These are phyloP conservation scores for Helogale parvula DNA, from an alignment of 2,113 vertebrate species.

Conservation along the genomic window DNA sequence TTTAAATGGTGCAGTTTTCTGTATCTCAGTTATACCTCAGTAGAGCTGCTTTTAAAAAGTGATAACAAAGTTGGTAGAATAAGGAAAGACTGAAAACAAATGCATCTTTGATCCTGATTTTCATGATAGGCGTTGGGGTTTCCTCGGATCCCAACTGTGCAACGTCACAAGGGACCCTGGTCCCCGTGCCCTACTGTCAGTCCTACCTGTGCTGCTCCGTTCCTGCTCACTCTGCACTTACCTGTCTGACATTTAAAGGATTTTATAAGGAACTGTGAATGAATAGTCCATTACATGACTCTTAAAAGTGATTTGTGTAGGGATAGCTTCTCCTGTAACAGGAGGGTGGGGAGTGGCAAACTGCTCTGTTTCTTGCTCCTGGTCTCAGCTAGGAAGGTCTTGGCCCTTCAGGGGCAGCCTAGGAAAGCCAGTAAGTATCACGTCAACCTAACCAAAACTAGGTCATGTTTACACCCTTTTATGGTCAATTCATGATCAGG, in stretches of 20 bases:
- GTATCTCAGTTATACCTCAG: neutral
- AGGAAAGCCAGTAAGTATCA: neutral
- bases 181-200: neutral
- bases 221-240: neutral
- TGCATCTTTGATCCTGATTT: neutral
- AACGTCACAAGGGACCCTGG: neutral
- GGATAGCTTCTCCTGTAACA: slow-evolving; percentile 18
- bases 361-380: neutral
- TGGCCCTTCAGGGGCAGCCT: neutral
- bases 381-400: neutral
- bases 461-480: neutral
- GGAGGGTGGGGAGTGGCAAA: neutral
- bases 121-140: neutral
- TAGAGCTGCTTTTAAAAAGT: neutral
- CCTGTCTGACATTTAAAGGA: slow-evolving; percentile 26
- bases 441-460: neutral
- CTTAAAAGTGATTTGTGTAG: slow-evolving; percentile 64
- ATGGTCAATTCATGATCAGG: neutral
- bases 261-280: slow-evolving; percentile 47
- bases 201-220: neutral
- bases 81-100: neutral
- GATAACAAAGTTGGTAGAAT: neutral
- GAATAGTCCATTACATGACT: slow-evolving; percentile 37
- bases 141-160: neutral
- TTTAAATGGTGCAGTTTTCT: neutral